Base-by-base conservation (phyloP, 1,140 invertebrate species). In the Prorops nasuta region DNA sequence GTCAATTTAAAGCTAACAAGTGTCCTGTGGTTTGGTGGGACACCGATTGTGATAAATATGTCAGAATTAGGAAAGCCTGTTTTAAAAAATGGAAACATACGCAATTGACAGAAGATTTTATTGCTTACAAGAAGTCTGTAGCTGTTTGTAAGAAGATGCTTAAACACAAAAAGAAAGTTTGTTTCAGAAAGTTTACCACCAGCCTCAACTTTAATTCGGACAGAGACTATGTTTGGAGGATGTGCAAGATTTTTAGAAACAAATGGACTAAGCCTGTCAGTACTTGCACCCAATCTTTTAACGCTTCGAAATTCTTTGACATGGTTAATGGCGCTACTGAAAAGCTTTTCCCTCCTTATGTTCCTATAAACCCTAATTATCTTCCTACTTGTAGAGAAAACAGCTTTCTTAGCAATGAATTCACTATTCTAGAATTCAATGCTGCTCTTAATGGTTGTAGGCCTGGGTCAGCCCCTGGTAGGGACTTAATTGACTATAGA, bases 221-320 rank as follows among this genome's bases (percentile, higher is more conserved):
- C 24, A 17, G 10, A 15, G 19, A 9, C 2, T 44, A 51, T n/a
- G 21, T 56, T 20, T 56, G 41, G 44, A 51, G 49, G n/a, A 56
- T 38, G 12, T 56, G 40, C 10, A 56, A 51, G 42, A 39, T 56
- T 21, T 44, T 56, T n/a, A 56, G 48, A 31, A 51, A 51, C 19
- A 18, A 28, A 24, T 50, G 38, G 44, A 21, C 40, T 9, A 55
- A 51, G 28, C n/a, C n/a, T n/a, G n/a, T n/a, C n/a, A n/a, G n/a
- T n/a, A n/a, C n/a, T n/a, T n/a, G n/a, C n/a, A 44, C 36, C 28
- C 16, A 32, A 3, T 12, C 41, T 10, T 28, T 31, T 16, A 15
- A 16, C 10, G 18, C 19, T 12, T 44, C 9, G 31, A 21, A 39
- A n/a, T 18, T 32, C 15, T 3, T 31, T n/a, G 20, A 28, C 16